phyloP scores from a whole-genome alignment of 37 sponge, comb jelly and placozoan genomes.

The Ianthella basta region DNA sequence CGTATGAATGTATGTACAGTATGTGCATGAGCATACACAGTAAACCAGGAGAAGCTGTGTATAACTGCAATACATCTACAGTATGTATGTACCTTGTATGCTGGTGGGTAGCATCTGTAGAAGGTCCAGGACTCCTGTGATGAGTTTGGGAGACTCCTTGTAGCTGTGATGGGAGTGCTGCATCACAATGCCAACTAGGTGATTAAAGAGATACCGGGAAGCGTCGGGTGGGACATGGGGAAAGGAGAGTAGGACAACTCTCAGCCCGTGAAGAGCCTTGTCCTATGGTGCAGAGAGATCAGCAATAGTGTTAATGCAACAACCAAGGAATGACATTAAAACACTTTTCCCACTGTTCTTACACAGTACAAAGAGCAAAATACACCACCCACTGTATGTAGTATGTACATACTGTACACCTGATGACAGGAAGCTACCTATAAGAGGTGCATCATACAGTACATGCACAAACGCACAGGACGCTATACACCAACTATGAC shows the following conservation, averaged over 20 bases:
- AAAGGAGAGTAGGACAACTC: conserved; percentile 52
- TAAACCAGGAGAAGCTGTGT: too few relatives aligned
- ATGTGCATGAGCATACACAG: too few relatives aligned
- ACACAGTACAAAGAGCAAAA: too few relatives aligned
- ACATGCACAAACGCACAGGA: background rate
- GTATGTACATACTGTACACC: too few relatives aligned
- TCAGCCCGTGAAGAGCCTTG: conserved; percentile 51
- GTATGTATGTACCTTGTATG: background rate
- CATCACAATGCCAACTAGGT: conserved; percentile 75
- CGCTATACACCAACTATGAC: background rate
- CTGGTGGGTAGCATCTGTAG: conserved; percentile 37
- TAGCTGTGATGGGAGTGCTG: conserved; percentile 60
- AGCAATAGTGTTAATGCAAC: background rate
- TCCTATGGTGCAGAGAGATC: conserved; percentile 30
- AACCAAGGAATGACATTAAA: background rate
- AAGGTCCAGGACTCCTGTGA: conserved; percentile 56
- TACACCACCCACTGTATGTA: too few relatives aligned
- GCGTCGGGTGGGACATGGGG: conserved; percentile 62
- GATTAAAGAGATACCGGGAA: conserved; percentile 72
- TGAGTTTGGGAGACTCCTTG: conserved; percentile 36
- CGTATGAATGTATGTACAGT: too few relatives aligned
- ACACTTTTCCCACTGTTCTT: too few relatives aligned
- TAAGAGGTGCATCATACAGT: background rate
- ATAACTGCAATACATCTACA: too few relatives aligned
- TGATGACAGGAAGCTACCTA: too few relatives aligned